These are phyloP conservation scores for Melanostoma mellinum DNA, from an alignment of 2,888 invertebrate species.

Conservation along the genomic window DNA sequence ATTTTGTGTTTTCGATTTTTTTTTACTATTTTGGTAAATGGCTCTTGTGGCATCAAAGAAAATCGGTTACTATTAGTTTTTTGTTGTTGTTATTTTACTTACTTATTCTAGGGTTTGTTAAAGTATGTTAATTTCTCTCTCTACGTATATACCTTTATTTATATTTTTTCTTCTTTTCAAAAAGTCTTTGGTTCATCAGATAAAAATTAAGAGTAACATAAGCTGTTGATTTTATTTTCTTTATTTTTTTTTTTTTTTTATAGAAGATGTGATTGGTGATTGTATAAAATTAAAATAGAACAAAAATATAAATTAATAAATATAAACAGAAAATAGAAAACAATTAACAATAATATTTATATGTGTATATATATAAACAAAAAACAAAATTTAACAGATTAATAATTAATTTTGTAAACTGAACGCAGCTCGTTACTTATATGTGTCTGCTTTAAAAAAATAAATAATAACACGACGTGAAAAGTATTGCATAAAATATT, in stretches of 20 bases:
- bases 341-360: slow-evolving; percentile 64
- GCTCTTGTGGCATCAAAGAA: slow-evolving; percentile 70
- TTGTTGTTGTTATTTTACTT: slow-evolving; percentile 28
- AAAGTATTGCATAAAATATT: slow-evolving; percentile 73
- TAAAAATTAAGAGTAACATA: slow-evolving; percentile 61
- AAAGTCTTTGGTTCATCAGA: slow-evolving; percentile 72
- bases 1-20: slow-evolving; percentile 68
- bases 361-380: slow-evolving; percentile 48
- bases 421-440: slow-evolving; percentile 54
- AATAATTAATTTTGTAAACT: slow-evolving; percentile 54
- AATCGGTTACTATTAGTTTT: slow-evolving; percentile 62
- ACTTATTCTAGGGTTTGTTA: slow-evolving; percentile 57
- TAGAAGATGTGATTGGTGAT: slow-evolving; percentile 37
- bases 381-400: slow-evolving; percentile 48
- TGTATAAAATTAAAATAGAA: slow-evolving; percentile 50
- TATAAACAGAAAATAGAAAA: slow-evolving; percentile 58
- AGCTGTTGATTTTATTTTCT: slow-evolving; percentile 44
- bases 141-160: slow-evolving; percentile 19
- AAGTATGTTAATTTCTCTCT: slow-evolving; percentile 33
- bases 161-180: slow-evolving; percentile 46
- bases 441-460: slow-evolving; percentile 64
- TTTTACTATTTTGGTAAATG: slow-evolving; percentile 70
- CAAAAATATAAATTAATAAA: slow-evolving; percentile 67
- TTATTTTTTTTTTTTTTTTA: slow-evolving; percentile 9
- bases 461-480: slow-evolving; percentile 79